Conservation (phyloP, 2,113 vertebrate genomes). For the Hirundichthys speculiger region DNA sequence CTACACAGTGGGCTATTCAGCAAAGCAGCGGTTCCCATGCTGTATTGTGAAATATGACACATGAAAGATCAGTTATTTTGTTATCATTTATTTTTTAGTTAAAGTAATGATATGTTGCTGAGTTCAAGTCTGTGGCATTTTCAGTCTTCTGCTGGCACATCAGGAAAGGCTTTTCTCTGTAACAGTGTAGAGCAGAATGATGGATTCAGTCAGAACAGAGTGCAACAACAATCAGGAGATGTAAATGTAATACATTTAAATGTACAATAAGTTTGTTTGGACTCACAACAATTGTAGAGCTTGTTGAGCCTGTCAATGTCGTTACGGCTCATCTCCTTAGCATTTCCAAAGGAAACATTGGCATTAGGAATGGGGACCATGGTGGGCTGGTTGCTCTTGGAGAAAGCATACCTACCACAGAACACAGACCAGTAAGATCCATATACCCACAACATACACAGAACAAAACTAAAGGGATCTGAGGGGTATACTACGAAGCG, state of each 20-base stretch:
- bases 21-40: too few species aligned
- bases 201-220: neutral
- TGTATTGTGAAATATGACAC: too few species aligned
- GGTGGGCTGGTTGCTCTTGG: constrained; percentile 63
- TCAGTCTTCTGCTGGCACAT: neutral
- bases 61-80: too few species aligned
- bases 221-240: too few species aligned
- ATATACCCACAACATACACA: neutral
- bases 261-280: neutral
- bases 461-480: neutral
- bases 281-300: constrained; percentile 72
- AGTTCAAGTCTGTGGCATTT: too few species aligned
- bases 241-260: too few species aligned
- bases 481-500: too few species aligned
- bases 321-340: constrained; percentile 63
- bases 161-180: constrained; percentile 22
- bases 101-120: too few species aligned
- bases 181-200: constrained; percentile 1
- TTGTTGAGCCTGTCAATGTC: constrained; percentile 70
- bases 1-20: too few species aligned
- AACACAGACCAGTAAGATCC: neutral
- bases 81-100: too few species aligned
- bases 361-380: constrained; percentile 66
- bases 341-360: constrained; percentile 52
- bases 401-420: constrained; percentile 66